Evolutionary conservation across 2,113 vertebrate genomes (phyloP).

Genomic region (Hiodon alosoides): DNA sequence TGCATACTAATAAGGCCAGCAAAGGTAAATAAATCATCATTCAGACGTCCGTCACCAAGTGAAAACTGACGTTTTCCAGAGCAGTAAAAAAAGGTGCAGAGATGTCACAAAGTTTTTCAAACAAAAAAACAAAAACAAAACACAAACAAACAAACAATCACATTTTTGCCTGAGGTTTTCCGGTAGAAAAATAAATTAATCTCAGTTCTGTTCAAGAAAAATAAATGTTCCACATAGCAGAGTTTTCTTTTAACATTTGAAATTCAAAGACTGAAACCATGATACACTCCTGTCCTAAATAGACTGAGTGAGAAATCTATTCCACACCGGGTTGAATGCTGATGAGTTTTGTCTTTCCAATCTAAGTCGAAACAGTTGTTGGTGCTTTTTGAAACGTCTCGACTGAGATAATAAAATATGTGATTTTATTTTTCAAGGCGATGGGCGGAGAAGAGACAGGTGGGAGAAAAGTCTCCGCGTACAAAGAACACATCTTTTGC

Average conservation of each 20-base stretch:
- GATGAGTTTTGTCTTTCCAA: slow-evolving; percentile 42
- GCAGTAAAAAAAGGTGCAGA: too few relatives aligned
- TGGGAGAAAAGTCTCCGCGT: not conserved
- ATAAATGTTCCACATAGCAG: slow-evolving; percentile 24
- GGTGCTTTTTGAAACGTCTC: slow-evolving; percentile 35
- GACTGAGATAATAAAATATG: slow-evolving; percentile 6
- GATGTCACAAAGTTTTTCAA: too few relatives aligned
- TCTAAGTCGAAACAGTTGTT: slow-evolving; percentile 44
- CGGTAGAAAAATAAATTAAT: slow-evolving; percentile 19
- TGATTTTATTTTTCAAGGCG: slow-evolving; percentile 14
- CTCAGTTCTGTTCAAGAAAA: slow-evolving; percentile 24
- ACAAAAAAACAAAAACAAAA: too few relatives aligned
- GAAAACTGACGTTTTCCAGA: too few relatives aligned
- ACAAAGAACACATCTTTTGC: slow-evolving; percentile 34
- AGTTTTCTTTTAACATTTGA: slow-evolving; percentile 32
- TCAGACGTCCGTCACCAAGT: too few relatives aligned
- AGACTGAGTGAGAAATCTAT: slow-evolving; percentile 35
- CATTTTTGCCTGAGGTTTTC: not conserved
- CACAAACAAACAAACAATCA: not conserved
- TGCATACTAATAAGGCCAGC: too few relatives aligned
- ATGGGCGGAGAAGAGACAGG: not conserved
- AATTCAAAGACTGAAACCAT: slow-evolving; percentile 34
- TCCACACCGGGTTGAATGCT: slow-evolving; percentile 29
- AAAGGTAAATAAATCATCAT: too few relatives aligned
- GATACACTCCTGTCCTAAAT: slow-evolving; percentile 36